Evolutionary conservation across 2,113 vertebrate species (phyloP).

Genomic region (Sander vitreus): DNA sequence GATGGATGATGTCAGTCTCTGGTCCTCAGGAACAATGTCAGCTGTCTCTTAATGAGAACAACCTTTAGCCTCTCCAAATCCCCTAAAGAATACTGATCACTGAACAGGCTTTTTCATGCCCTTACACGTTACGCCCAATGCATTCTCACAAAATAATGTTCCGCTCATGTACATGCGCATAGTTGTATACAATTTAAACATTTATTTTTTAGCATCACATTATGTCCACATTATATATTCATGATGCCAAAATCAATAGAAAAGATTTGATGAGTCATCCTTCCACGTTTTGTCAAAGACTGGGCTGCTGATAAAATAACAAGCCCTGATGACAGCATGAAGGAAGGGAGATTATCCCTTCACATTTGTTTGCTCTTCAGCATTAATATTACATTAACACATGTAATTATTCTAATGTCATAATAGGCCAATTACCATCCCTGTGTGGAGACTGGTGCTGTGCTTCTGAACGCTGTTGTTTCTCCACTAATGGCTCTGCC

Average conservation of each 20-base stretch:
- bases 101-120: neutral
- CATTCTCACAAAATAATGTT: slow-evolving; percentile 1
- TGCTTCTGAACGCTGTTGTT: slow-evolving; percentile 66
- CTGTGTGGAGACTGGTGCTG: slow-evolving; percentile 59
- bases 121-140: neutral
- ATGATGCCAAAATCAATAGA: slow-evolving; percentile 66
- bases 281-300: slow-evolving; percentile 62
- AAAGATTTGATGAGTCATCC: slow-evolving; percentile 76
- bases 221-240: slow-evolving; percentile 72
- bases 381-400: slow-evolving; percentile 76
- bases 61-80: slow-evolving; percentile 56
- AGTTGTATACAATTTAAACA: slow-evolving; percentile 10
- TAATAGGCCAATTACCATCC: slow-evolving; percentile 75
- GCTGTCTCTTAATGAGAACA: slow-evolving; percentile 57
- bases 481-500: slow-evolving; percentile 65
- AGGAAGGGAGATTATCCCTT: slow-evolving; percentile 71
- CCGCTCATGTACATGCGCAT: slow-evolving; percentile 3
- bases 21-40: slow-evolving; percentile 44
- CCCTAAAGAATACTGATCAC: slow-evolving; percentile 59
- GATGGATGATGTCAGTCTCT: slow-evolving; percentile 58
- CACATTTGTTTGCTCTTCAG: slow-evolving; percentile 71
- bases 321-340: slow-evolving; percentile 56
- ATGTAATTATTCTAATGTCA: slow-evolving; percentile 78
- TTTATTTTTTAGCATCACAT: slow-evolving; percentile 40
- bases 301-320: slow-evolving; percentile 68